phyloP scores from a whole-genome alignment of 1,140 invertebrate species.

The Zophobas morio region DNA sequence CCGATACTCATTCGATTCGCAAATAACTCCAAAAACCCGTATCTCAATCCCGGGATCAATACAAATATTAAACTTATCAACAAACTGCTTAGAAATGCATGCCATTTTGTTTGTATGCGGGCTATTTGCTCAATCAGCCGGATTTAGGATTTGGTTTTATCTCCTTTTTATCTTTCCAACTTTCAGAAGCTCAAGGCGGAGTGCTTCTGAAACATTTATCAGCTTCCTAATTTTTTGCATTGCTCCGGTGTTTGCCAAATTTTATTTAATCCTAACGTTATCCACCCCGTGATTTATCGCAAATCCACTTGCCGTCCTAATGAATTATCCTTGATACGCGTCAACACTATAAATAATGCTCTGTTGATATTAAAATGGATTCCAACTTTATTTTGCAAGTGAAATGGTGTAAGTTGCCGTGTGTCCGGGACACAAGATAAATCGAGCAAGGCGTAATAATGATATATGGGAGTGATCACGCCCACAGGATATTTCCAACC shows the following conservation, averaged over 20 bases:
- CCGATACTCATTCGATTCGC: slow-evolving; percentile 33
- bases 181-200: slow-evolving; percentile 34
- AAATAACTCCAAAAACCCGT: slow-evolving; percentile 33
- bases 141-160: slow-evolving; percentile 43
- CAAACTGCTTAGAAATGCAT: slow-evolving; percentile 52
- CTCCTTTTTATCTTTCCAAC: slow-evolving; percentile 36
- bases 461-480: slow-evolving; percentile 59
- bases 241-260: slow-evolving; percentile 12
- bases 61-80: slow-evolving; percentile 52
- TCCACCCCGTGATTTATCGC: slow-evolving; percentile 5
- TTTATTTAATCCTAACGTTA: slow-evolving; percentile 6
- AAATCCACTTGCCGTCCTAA: neutral
- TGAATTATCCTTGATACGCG: neutral
- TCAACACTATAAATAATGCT: slow-evolving; percentile 17
- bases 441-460: slow-evolving; percentile 60
- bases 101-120: slow-evolving; percentile 52
- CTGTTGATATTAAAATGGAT: slow-evolving; percentile 55
- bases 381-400: slow-evolving; percentile 57
- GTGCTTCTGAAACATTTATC: slow-evolving; percentile 37
- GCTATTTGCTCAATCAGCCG: slow-evolving; percentile 50
- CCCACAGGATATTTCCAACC: slow-evolving; percentile 55
- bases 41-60: slow-evolving; percentile 43
- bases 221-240: slow-evolving; percentile 33
- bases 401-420: slow-evolving; percentile 55
- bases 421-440: slow-evolving; percentile 59